Conservation (phyloP, 1,140 invertebrate genomes). For the Drosophila sechellia region DNA sequence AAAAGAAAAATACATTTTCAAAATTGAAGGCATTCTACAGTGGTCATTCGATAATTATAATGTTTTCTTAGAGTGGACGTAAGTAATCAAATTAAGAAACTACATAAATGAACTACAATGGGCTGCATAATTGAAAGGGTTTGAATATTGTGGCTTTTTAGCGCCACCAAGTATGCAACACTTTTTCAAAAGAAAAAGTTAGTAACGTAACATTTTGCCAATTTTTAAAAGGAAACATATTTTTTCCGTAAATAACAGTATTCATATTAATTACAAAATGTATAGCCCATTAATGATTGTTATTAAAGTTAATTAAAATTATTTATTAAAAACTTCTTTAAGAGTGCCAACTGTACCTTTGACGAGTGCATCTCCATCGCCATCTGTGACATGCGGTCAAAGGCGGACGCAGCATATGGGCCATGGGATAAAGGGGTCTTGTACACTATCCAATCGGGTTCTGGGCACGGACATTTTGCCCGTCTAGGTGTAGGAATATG, state of each 20-base stretch:
- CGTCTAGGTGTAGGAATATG: conserved; percentile 42
- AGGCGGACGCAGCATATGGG: conserved; percentile 31
- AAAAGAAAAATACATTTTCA: not conserved
- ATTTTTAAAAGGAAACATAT: no score
- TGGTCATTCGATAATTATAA: not conserved
- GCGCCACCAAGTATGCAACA: no score
- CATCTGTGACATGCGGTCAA: conserved; percentile 36
- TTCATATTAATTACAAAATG: no score
- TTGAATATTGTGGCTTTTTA: no score
- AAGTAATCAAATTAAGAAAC: not conserved
- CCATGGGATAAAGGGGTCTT: conserved; percentile 1
- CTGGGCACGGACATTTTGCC: conserved; percentile 70
- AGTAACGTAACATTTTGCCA: no score
- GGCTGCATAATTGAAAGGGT: not conserved
- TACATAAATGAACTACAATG: not conserved
- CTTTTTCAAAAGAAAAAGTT: no score
- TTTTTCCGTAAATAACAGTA: no score
- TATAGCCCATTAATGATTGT: no score
- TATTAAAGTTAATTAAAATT: not conserved
- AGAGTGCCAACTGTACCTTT: not conserved
- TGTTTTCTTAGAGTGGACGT: no score
- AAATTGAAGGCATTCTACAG: not conserved
- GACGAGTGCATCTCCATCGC: not conserved
- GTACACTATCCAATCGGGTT: not conserved
- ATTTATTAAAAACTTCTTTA: not conserved